phyloP scores from a whole-genome alignment of 2,888 invertebrate genomes.

The Epistrophe eligans region DNA sequence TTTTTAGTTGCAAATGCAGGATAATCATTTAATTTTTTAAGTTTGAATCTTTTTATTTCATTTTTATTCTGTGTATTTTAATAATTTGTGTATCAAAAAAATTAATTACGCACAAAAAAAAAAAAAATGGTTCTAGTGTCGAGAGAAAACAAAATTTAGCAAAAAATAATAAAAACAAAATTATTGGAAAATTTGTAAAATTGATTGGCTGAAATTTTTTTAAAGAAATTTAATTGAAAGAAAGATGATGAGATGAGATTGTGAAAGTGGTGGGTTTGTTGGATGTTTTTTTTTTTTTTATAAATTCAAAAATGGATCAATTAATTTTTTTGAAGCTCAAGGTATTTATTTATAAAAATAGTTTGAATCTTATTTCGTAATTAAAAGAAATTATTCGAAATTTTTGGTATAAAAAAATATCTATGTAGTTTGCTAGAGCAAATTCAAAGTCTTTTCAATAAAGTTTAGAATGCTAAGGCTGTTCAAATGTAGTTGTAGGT shows the following conservation, averaged over 20 bases:
- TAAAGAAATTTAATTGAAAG: constrained; percentile 63
- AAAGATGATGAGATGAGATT: not conserved
- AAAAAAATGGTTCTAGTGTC: constrained; percentile 67
- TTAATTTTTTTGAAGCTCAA: not conserved
- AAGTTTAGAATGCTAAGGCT: too few relatives aligned
- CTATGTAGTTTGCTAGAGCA: too few relatives aligned
- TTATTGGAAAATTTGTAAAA: not conserved
- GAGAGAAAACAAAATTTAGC: constrained; percentile 41
- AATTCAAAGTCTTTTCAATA: not conserved
- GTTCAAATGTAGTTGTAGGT: too few relatives aligned
- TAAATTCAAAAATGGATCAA: not conserved
- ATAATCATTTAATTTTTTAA: constrained; percentile 14
- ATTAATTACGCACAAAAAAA: constrained; percentile 21
- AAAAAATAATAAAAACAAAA: constrained; percentile 26
- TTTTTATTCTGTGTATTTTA: constrained; percentile 3
- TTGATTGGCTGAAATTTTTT: constrained; percentile 50
- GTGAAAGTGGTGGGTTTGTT: constrained; percentile 15
- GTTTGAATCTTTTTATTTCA: not conserved
- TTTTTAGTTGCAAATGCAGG: constrained; percentile 41
- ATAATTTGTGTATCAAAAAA: constrained; percentile 27
- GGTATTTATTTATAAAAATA: not conserved
- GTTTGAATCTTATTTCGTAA: not conserved
- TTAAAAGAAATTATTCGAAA: not conserved
- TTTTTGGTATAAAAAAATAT: too few relatives aligned
- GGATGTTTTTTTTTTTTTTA: not conserved